These are phyloP conservation scores for Regulus satrapa DNA, from an alignment of 2,113 vertebrate genomes.

Conservation along the genomic window DNA sequence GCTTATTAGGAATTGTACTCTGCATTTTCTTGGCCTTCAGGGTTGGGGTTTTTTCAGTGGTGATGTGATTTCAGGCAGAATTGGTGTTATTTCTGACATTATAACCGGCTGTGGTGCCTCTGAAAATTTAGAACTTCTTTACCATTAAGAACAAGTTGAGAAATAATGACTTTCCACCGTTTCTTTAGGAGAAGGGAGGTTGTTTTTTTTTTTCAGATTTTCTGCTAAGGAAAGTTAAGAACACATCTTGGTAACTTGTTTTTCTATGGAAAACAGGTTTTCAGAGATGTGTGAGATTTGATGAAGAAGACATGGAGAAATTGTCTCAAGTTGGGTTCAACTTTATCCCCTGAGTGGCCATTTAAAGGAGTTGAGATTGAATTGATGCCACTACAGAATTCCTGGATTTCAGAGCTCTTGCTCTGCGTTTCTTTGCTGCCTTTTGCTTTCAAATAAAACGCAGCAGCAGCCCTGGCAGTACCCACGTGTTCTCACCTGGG, in stretches of 20 bases:
- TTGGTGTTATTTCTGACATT: fast-evolving
- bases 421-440: not conserved
- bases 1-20: not conserved
- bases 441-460: not conserved
- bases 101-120: not conserved
- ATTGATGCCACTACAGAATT: not conserved
- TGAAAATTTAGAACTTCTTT: not conserved
- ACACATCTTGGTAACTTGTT: not conserved
- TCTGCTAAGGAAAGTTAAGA: not conserved
- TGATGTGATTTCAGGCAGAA: not conserved
- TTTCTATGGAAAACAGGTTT: not conserved
- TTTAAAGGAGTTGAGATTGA: not conserved
- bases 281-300: not conserved
- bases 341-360: not conserved
- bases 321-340: not conserved
- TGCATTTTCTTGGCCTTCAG: not conserved
- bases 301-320: not conserved
- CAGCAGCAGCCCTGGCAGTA: not conserved
- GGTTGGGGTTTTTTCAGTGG: not conserved
- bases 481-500: not conserved
- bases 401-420: not conserved
- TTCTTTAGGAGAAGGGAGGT: not conserved
- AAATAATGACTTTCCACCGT: not conserved
- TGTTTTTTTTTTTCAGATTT: not conserved
- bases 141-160: not conserved